Evolutionary conservation across 2,113 vertebrate species (phyloP).

Genomic region (Mesitornis unicolor): DNA sequence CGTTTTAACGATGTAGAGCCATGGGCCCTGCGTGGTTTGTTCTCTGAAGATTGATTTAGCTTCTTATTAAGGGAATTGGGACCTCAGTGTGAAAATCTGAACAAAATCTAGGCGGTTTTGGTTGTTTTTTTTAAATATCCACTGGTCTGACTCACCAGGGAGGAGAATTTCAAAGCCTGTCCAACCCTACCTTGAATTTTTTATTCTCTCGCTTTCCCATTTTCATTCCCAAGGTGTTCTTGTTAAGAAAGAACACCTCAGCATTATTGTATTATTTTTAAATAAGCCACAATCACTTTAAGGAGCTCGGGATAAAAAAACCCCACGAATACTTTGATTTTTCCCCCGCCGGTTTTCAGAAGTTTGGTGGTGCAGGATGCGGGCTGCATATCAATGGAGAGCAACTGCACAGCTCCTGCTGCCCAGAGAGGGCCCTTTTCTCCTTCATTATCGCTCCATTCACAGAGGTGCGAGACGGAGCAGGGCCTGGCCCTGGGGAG

Average conservation of each 20-base stretch:
- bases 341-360: background rate
- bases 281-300: constrained; percentile 13
- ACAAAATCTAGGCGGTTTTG: background rate
- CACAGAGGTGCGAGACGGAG: background rate
- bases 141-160: background rate
- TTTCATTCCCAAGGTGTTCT: constrained; percentile 13
- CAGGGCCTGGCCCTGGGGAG: background rate
- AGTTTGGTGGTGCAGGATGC: background rate
- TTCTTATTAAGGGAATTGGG: constrained; percentile 60
- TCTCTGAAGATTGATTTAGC: constrained; percentile 57
- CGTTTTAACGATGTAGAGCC: constrained; percentile 53
- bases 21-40: constrained; percentile 28
- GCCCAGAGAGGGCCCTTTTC: background rate
- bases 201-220: constrained; percentile 3
- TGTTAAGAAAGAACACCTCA: constrained; percentile 39
- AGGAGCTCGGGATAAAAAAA: constrained; percentile 12
- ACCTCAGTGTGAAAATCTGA: constrained; percentile 17
- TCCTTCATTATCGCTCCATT: background rate
- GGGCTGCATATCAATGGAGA: background rate
- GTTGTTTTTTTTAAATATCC: constrained; percentile 10
- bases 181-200: background rate
- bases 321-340: background rate
- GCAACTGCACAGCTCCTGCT: background rate
- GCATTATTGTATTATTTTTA: constrained; percentile 39
- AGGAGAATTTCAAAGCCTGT: constrained; percentile 43